Evolutionary conservation across 1,140 invertebrate genomes (phyloP).

Genomic region (Cotesia typhae): DNA sequence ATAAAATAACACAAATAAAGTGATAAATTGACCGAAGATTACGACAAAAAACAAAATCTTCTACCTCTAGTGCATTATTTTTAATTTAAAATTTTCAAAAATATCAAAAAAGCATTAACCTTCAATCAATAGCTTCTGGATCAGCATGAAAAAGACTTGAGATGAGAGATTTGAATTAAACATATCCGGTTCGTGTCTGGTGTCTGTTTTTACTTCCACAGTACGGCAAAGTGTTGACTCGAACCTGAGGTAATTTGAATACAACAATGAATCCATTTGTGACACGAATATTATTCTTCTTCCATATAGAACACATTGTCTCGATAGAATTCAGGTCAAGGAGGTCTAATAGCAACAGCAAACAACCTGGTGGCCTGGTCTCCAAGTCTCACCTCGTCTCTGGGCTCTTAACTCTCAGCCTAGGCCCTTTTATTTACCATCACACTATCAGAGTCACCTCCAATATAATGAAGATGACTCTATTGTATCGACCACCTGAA

Average conservation of each 20-base stretch:
- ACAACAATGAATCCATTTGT: slow-evolving; percentile 14
- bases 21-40: too few relatives aligned
- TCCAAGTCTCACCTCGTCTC: too few relatives aligned
- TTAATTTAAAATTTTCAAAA: too few relatives aligned
- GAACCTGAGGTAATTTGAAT: neutral
- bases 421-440: too few relatives aligned
- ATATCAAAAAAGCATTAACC: too few relatives aligned
- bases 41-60: too few relatives aligned
- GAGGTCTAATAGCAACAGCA: slow-evolving; percentile 4
- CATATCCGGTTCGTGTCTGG: slow-evolving; percentile 9
- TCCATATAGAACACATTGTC: neutral
- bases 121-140: neutral
- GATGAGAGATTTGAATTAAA: neutral
- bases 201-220: neutral
- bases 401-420: too few relatives aligned
- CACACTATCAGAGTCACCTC: too few relatives aligned
- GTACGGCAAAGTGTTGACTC: too few relatives aligned
- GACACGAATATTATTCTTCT: slow-evolving; percentile 5
- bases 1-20: too few relatives aligned
- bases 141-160: neutral
- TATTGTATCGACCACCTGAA: slow-evolving; percentile 24
- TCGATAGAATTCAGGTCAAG: slow-evolving; percentile 32
- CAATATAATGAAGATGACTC: neutral
- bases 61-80: too few relatives aligned
- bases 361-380: neutral